These are phyloP conservation scores for Chloropsis cyanopogon DNA, from an alignment of 2,113 vertebrate genomes.

Conservation along the genomic window DNA sequence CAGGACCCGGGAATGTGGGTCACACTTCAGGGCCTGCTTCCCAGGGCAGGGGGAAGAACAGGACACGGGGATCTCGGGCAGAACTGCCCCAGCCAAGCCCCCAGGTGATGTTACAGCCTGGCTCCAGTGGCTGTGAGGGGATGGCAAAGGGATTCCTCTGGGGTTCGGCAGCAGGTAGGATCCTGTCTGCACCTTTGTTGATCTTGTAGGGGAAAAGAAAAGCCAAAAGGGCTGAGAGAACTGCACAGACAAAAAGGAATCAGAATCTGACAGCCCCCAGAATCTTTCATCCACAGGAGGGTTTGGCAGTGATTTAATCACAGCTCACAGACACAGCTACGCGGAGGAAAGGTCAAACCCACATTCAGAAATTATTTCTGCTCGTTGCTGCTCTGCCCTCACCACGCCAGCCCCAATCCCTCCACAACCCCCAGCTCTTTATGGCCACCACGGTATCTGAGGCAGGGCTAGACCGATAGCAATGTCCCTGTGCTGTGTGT, in stretches of 20 bases:
- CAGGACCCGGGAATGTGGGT: neutral
- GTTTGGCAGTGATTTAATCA: neutral
- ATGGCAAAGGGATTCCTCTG: neutral
- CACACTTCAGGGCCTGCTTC: neutral
- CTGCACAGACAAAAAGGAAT: neutral
- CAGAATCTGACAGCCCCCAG: neutral
- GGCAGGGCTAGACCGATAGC: neutral
- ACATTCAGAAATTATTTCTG: neutral
- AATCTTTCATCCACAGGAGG: neutral
- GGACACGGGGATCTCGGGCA: neutral
- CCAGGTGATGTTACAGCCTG: neutral
- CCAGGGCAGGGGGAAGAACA: fast-evolving
- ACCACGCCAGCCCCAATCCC: neutral
- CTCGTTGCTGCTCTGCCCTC: neutral
- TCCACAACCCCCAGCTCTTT: neutral
- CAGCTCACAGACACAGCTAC: neutral
- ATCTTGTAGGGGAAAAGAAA: neutral
- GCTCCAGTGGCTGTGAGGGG: fast-evolving
- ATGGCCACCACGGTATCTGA: neutral
- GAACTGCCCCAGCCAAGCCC: neutral
- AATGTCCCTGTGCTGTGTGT: neutral
- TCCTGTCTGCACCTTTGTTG: neutral
- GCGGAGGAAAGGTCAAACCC: neutral
- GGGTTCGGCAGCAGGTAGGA: neutral
- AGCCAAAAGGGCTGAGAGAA: neutral